Evolutionary conservation across 2,888 invertebrate species (phyloP).

Genomic region (Spicauda simplicius): DNA sequence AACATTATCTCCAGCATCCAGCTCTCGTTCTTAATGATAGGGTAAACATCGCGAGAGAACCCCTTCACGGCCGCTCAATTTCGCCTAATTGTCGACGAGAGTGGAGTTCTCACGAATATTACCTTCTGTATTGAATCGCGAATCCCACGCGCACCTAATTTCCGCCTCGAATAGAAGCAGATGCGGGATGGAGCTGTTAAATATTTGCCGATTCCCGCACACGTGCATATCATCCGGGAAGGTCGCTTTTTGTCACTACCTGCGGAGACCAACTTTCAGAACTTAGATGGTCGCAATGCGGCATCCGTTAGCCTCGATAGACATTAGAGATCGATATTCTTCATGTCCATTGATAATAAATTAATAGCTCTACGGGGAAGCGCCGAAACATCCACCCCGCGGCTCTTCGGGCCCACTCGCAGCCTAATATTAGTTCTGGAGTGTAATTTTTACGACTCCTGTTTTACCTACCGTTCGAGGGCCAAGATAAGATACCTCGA

Average conservation of each 20-base stretch:
- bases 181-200: slow-evolving; percentile 58
- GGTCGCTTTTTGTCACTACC: slow-evolving; percentile 61
- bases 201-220: slow-evolving; percentile 64
- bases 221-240: slow-evolving; percentile 58
- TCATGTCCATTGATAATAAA: slow-evolving; percentile 66
- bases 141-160: slow-evolving; percentile 76
- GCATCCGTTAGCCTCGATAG: slow-evolving; percentile 51
- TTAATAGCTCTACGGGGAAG: slow-evolving; percentile 64
- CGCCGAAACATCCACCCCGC: slow-evolving; percentile 59
- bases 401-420: slow-evolving; percentile 63
- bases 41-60: slow-evolving; percentile 72
- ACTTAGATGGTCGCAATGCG: slow-evolving; percentile 66
- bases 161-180: slow-evolving; percentile 67
- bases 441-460: slow-evolving; percentile 80
- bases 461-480: slow-evolving; percentile 75
- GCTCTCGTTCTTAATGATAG: slow-evolving; percentile 72
- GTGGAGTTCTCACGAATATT: slow-evolving; percentile 81
- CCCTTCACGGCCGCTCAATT: slow-evolving; percentile 75
- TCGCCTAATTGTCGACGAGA: slow-evolving; percentile 76
- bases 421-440: slow-evolving; percentile 64
- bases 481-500: slow-evolving; percentile 69
- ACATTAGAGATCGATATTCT: slow-evolving; percentile 74
- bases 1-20: slow-evolving; percentile 70
- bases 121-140: slow-evolving; percentile 69
- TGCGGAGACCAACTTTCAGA: slow-evolving; percentile 48